Conservation (phyloP, 2,113 vertebrate species). For the Mustela nigripes region DNA sequence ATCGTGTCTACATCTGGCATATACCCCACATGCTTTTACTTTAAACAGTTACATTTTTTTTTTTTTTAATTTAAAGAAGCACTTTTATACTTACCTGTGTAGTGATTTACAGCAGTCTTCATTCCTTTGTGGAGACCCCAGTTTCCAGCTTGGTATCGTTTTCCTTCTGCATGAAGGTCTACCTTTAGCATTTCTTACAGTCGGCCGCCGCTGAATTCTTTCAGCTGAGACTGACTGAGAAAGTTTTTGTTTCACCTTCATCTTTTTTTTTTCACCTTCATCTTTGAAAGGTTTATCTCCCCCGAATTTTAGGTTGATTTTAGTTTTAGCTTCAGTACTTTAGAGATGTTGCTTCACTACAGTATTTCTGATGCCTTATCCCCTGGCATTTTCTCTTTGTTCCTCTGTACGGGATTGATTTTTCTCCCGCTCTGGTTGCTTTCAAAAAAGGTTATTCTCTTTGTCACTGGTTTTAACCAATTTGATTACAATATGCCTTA, state of each 20-base stretch:
- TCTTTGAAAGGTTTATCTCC: slow-evolving; percentile 31
- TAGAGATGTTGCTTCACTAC: background rate
- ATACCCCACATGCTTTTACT: background rate
- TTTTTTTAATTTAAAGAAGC: slow-evolving; percentile 41
- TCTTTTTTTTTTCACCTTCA: background rate
- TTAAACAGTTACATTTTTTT: background rate
- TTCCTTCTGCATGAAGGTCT: background rate
- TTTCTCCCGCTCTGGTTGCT: background rate
- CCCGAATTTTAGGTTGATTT: background rate
- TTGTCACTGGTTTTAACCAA: slow-evolving; percentile 11
- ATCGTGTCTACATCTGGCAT: background rate
- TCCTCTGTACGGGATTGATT: background rate
- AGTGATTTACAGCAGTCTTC: background rate
- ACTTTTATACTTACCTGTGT: background rate
- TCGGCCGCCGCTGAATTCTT: background rate
- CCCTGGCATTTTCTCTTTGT: background rate
- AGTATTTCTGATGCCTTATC: background rate
- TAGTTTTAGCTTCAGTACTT: slow-evolving; percentile 21
- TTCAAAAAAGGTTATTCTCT: slow-evolving; percentile 40
- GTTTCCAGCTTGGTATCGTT: background rate
- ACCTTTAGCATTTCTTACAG: background rate
- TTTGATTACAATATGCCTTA: slow-evolving; percentile 16
- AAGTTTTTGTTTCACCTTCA: slow-evolving; percentile 19
- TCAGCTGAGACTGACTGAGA: background rate
- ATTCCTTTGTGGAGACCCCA: background rate